Conservation (phyloP, 1,140 invertebrate species). For the Sinella curviseta region DNA sequence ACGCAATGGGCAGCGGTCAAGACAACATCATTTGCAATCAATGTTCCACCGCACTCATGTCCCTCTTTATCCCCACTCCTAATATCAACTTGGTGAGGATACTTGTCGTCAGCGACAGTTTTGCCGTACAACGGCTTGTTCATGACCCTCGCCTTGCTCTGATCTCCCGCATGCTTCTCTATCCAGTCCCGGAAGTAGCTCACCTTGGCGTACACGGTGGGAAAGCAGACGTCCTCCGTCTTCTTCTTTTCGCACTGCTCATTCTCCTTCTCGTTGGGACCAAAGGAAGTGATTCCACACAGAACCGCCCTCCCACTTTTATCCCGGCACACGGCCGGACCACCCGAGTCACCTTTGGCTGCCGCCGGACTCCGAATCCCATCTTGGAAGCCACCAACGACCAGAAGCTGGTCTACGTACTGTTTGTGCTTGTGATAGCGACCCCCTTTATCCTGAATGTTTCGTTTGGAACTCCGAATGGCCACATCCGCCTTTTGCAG, state of each 20-base stretch:
- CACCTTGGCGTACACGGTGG: background rate
- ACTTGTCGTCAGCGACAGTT: background rate
- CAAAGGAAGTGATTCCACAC: background rate
- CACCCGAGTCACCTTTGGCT: background rate
- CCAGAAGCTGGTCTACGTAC: background rate
- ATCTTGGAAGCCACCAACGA: background rate
- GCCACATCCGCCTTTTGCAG: background rate
- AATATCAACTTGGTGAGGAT: background rate
- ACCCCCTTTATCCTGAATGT: background rate
- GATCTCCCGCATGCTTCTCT: background rate
- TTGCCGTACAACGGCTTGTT: background rate
- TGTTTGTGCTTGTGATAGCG: background rate
- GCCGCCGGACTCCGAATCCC: too few species aligned
- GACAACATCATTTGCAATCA: background rate
- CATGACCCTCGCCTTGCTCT: background rate
- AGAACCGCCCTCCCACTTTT: background rate
- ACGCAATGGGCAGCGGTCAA: background rate
- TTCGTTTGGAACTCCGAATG: background rate
- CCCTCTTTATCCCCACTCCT: background rate
- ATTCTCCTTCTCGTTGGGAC: background rate
- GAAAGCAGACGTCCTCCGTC: background rate
- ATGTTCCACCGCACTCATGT: background rate
- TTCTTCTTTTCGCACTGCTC: background rate
- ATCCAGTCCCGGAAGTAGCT: constrained; percentile 8
- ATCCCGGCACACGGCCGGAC: background rate